phyloP scores from a whole-genome alignment of 2,113 vertebrate genomes.

The Sander vitreus region DNA sequence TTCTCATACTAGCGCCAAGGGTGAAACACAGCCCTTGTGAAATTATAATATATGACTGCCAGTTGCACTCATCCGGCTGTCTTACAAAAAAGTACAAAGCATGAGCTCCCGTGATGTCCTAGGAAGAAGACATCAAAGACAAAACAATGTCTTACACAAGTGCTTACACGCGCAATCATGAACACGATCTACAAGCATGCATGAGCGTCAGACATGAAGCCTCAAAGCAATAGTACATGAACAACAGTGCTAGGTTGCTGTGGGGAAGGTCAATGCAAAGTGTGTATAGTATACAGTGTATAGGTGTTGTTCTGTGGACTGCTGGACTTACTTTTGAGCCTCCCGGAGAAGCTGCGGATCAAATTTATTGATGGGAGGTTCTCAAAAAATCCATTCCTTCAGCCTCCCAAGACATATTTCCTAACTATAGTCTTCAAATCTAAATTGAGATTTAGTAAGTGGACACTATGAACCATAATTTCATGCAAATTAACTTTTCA shows the following conservation, averaged over 20 bases:
- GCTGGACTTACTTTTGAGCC: constrained; percentile 11
- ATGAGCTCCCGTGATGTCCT: constrained; percentile 54
- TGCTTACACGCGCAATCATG: constrained; percentile 5
- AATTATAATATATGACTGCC: constrained; percentile 73
- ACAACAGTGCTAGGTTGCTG: not conserved
- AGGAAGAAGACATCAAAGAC: constrained; percentile 67
- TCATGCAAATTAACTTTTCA: constrained; percentile 19
- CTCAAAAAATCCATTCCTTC: not conserved
- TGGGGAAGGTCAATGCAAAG: constrained; percentile 34
- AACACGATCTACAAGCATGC: constrained; percentile 43
- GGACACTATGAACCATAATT: not conserved
- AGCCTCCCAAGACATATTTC: not conserved
- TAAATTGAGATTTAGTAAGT: not conserved
- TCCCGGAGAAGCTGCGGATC: constrained; percentile 1
- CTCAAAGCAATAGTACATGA: constrained; percentile 12
- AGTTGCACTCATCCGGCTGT: constrained; percentile 76
- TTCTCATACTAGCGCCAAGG: constrained; percentile 66
- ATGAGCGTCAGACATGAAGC: constrained; percentile 10
- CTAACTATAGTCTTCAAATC: not conserved
- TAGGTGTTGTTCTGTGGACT: constrained; percentile 2
- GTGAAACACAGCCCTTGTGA: constrained; percentile 72
- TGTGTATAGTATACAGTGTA: not conserved
- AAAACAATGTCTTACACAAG: constrained; percentile 30
- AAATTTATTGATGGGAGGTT: not conserved
- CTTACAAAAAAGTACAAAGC: constrained; percentile 68